Evolutionary conservation across 2,888 invertebrate species (phyloP).

Genomic region (Sylvicola fuscatus): DNA sequence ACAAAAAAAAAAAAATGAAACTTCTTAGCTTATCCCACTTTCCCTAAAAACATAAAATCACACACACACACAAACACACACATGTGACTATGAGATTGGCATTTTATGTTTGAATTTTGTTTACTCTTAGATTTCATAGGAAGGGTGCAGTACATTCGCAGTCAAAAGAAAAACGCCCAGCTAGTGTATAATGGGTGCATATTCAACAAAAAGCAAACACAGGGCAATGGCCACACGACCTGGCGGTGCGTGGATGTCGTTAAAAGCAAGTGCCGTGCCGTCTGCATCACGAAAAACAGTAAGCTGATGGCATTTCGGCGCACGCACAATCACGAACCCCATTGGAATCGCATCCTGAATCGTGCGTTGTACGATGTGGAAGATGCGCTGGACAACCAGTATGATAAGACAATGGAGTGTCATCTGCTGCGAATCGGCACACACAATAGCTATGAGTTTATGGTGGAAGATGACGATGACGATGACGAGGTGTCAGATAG

Average conservation of each 20-base stretch:
- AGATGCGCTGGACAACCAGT: slow-evolving; percentile 22
- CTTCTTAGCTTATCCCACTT: no score
- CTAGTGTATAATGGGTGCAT: slow-evolving; percentile 24
- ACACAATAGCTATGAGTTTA: no score
- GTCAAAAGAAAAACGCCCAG: slow-evolving; percentile 27
- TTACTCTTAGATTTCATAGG: no score
- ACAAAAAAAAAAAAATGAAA: no score
- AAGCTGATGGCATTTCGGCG: slow-evolving; percentile 18
- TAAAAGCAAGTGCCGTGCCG: slow-evolving; percentile 24
- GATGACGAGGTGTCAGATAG: no score
- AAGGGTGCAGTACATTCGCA: slow-evolving; percentile 19
- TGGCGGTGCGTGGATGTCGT: slow-evolving; percentile 25
- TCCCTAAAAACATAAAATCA: no score
- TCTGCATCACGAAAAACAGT: slow-evolving; percentile 22
- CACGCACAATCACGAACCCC: slow-evolving; percentile 20
- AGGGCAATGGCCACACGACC: slow-evolving; percentile 25
- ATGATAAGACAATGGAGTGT: no score
- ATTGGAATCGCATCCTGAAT: slow-evolving; percentile 19
- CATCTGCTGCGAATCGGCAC: no score
- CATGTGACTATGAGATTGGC: no score
- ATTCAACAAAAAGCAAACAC: slow-evolving; percentile 27
- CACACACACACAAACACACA: no score
- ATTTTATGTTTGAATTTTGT: no score
- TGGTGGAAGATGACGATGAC: no score
- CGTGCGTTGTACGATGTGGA: slow-evolving; percentile 20